phyloP scores from a whole-genome alignment of 2,113 vertebrate species.

The Neodon shergylaensis region DNA sequence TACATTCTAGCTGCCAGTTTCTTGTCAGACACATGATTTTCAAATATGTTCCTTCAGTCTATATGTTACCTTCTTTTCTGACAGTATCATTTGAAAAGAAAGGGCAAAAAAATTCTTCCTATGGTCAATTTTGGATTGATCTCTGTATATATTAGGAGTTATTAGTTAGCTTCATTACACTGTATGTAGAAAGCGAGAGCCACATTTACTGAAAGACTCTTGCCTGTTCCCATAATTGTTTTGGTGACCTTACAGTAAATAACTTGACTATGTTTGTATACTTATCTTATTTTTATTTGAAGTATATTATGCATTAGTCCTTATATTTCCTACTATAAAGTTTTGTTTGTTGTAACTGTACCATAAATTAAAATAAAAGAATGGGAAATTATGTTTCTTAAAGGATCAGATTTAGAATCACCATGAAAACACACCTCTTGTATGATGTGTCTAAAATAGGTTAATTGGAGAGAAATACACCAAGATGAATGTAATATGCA shows the following conservation, averaged over 20 bases:
- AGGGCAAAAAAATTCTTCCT: not conserved
- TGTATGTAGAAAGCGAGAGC: not conserved
- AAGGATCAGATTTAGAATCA: not conserved
- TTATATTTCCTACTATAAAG: not conserved
- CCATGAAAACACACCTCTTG: not conserved
- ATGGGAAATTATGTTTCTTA: not conserved
- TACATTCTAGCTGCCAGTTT: not conserved
- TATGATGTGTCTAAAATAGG: not conserved
- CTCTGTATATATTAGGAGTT: not conserved
- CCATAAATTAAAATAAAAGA: not conserved
- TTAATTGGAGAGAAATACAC: not conserved
- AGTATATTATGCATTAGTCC: not conserved
- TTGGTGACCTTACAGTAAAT: not conserved
- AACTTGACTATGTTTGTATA: not conserved
- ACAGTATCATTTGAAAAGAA: not conserved
- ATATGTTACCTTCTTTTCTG: not conserved
- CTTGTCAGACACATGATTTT: not conserved
- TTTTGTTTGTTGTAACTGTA: not conserved
- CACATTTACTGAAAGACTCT: not conserved
- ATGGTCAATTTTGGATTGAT: not conserved
- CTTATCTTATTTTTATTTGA: not conserved
- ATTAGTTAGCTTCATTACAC: not conserved
- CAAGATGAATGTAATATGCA: not conserved
- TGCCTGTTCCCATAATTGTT: not conserved
- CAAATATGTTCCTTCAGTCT: not conserved